Evolutionary conservation across 2,113 vertebrate genomes (phyloP), one percentile per base, ranked within the genome.

Genomic region (Sakesphorus luctuosus): DNA sequence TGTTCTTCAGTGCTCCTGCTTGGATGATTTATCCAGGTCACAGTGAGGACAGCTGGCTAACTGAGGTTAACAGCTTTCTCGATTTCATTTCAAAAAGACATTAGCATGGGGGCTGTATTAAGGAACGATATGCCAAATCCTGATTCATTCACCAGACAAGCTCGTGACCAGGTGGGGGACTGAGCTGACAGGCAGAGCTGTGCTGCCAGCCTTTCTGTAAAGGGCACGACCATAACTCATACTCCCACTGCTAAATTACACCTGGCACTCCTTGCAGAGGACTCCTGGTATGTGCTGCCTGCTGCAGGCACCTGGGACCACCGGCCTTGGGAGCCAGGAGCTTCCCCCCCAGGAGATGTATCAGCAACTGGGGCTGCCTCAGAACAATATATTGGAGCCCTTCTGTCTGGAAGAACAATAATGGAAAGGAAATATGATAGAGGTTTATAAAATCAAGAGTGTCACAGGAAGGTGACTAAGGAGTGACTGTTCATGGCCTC

Each of bases 1-100:
- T 74, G 86, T 61, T 93, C 67, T 91, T 91, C 20, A 40, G 65
- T 35, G 91, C 62, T 76, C 80, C 89, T 50, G 88, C 95, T 83
- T 35, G 68, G 82, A 92, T 98, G 98, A 98, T 98, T 98, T 98
- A 98, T 97, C 96, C 94, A 36, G 95, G 98, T 98, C 97, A 97
- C 0, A 11, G 93, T 75, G 96, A 97, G 97, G 97, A 98, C 97
- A 97, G 87, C 90, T 52, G 77, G 95, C 94, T 98, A 97, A 98
- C 97, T 92, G 97, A 97, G 97, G 98, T 98, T 97, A 98, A 98
- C 97, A 97, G 97, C 97, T 96, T 97, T 96, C 97, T 97, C 83
- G 0, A 97, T 97, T 97, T 97, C 96, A 97, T 97, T 98, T 98
- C 97, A 97, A 78, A 97, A 97, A 97, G 96, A 94, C 94, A 97